Percentiles rank a stretch among this genome's conserved stretches.
Conservation (phyloP, 1,140 invertebrate genomes). For the Chymomyza costata region DNA sequence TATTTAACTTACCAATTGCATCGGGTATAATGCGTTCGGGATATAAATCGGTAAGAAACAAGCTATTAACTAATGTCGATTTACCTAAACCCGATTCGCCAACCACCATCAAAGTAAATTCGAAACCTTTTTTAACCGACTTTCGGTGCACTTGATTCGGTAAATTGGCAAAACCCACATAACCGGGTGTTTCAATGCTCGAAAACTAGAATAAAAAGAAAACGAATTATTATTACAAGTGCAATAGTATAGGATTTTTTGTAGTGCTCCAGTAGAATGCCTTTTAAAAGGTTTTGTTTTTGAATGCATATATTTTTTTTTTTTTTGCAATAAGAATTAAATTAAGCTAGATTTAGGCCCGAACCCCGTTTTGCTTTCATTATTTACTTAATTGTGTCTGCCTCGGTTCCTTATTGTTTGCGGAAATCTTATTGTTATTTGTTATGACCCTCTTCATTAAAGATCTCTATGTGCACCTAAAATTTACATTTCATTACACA, state of each 20-base stretch:
- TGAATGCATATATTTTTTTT: no score
- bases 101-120: slow-evolving; percentile 98
- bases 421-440: no score
- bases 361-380: no score
- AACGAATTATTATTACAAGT: background rate
- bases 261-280: no score
- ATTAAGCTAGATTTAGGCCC: no score
- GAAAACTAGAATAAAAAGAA: slow-evolving; percentile 79
- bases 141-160: slow-evolving; percentile 97
- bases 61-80: slow-evolving; percentile 97
- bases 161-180: slow-evolving; percentile 94
- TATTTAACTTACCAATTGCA: slow-evolving; percentile 82
- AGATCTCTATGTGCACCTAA: no score
- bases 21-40: slow-evolving; percentile 91
- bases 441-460: no score
- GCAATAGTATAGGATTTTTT: background rate
- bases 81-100: slow-evolving; percentile 98
- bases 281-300: no score
- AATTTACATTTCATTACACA: no score
- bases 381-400: no score
- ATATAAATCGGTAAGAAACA: slow-evolving; percentile 98
- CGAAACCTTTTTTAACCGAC: slow-evolving; percentile 98
- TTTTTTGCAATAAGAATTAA: no score
- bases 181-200: slow-evolving; percentile 88
- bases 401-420: no score